These are phyloP conservation scores for Apantesis nais DNA, from an alignment of 2,888 invertebrate genomes.

Conservation along the genomic window DNA sequence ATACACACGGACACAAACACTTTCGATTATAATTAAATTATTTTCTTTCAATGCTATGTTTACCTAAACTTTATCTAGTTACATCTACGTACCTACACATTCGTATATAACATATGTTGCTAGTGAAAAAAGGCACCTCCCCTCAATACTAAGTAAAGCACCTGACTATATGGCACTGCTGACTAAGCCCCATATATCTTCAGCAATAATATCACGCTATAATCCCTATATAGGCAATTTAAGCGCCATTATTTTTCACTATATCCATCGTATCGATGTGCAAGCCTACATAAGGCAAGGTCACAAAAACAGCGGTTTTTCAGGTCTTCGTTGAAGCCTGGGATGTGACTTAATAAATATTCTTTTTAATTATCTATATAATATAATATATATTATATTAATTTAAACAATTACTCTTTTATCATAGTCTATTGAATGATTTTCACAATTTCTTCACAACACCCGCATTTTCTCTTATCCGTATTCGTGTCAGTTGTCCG, in stretches of 20 bases:
- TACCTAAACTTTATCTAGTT: background rate
- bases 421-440: background rate
- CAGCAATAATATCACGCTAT: conserved; percentile 41
- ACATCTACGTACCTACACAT: background rate
- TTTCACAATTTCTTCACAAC: too few species aligned
- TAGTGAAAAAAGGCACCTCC: background rate
- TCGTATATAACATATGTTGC: background rate
- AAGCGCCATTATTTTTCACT: conserved; percentile 73
- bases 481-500: too few species aligned
- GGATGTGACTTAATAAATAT: background rate
- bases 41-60: background rate
- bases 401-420: background rate
- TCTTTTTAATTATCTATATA: background rate
- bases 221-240: conserved; percentile 56
- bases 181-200: conserved; percentile 24
- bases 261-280: conserved; percentile 54
- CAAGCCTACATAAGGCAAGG: conserved; percentile 35
- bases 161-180: conserved; percentile 14
- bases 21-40: background rate
- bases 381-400: too few species aligned
- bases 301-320: conserved; percentile 13
- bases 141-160: conserved; percentile 8
- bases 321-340: background rate
- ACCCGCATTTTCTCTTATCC: background rate
- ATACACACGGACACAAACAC: background rate